Conservation (phyloP, 1,140 invertebrate species). For the Helicorthomorpha holstii region DNA sequence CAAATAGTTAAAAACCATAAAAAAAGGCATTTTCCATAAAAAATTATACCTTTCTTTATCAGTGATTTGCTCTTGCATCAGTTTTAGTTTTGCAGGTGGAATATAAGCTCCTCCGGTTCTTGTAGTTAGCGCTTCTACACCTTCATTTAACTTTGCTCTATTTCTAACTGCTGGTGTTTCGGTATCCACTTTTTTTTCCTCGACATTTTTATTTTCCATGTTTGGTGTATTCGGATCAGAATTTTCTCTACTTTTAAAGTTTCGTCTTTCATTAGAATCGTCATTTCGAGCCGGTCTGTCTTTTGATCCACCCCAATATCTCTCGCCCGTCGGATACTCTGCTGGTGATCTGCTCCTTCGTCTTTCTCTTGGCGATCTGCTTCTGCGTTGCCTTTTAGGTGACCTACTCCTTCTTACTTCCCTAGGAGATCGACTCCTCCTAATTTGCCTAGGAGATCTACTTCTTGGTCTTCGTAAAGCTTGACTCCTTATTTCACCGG, state of each 20-base stretch:
- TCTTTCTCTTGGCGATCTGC: neutral
- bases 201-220: neutral
- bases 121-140: constrained; percentile 57
- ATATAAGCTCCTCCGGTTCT: constrained; percentile 94
- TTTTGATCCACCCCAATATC: neutral
- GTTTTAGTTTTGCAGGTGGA: constrained; percentile 79
- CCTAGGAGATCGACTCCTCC: neutral
- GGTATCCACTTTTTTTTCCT: neutral
- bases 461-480: constrained; percentile 8
- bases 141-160: constrained; percentile 24
- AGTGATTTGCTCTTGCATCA: constrained; percentile 88
- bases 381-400: constrained; percentile 5
- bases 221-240: neutral
- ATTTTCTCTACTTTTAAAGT: too few relatives aligned
- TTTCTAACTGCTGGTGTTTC: neutral
- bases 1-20: neutral
- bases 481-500: constrained; percentile 1
- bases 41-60: constrained; percentile 54
- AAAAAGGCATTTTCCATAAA: neutral
- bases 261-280: too few relatives aligned
- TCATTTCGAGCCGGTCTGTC: neutral
- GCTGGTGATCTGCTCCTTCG: neutral
- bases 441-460: neutral
- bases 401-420: neutral
- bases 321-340: neutral